Conservation (phyloP, 2,113 vertebrate species). For the Lepidothrix coronata region DNA sequence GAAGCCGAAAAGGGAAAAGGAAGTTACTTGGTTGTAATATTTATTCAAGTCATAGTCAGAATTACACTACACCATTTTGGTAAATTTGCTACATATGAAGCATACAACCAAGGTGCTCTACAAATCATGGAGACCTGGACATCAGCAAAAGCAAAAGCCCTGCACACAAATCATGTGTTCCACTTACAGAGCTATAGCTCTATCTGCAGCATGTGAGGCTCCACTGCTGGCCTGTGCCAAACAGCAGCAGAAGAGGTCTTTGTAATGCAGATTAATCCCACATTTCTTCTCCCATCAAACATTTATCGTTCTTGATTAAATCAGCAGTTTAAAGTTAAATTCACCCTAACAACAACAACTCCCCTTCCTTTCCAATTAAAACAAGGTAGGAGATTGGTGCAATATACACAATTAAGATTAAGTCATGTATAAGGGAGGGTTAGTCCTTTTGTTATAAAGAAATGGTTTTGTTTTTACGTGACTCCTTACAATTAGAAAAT, state of each 20-base stretch:
- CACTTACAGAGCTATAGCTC: not conserved
- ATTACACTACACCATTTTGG: not conserved
- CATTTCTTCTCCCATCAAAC: slow-evolving; percentile 30
- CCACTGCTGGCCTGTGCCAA: not conserved
- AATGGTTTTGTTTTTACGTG: not conserved
- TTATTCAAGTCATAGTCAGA: not conserved
- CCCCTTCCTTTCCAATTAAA: not conserved
- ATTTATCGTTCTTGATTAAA: not conserved
- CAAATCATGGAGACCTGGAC: not conserved
- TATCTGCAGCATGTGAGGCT: not conserved
- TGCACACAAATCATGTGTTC: not conserved
- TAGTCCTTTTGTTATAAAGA: not conserved
- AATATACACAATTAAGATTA: not conserved
- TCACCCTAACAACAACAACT: not conserved
- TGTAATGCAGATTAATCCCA: slow-evolving; percentile 5
- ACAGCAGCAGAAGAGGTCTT: not conserved
- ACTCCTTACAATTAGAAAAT: not conserved
- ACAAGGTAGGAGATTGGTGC: not conserved
- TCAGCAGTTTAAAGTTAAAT: slow-evolving; percentile 33
- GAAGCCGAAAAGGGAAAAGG: not conserved
- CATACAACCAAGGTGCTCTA: not conserved
- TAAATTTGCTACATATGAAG: not conserved
- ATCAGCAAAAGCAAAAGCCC: not conserved
- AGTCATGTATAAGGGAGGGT: not conserved
- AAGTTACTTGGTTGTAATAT: not conserved